phyloP scores from a whole-genome alignment of 2,888 invertebrate species.

The Archips xylosteana region DNA sequence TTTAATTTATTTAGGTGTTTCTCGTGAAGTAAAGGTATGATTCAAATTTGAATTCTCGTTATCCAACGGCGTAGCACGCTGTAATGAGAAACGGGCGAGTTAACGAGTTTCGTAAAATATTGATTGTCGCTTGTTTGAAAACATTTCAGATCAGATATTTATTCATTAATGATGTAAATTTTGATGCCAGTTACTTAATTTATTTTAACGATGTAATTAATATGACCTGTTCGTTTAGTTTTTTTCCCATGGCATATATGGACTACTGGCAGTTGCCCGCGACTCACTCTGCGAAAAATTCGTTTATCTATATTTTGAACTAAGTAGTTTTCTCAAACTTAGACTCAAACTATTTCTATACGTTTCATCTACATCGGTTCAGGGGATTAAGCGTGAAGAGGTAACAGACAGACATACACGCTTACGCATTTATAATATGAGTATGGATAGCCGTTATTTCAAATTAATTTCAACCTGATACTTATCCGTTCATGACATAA shows the following conservation, averaged over 20 bases:
- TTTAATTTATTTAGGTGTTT: neutral
- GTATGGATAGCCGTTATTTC: too few relatives aligned
- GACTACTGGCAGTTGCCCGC: too few relatives aligned
- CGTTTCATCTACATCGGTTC: too few relatives aligned
- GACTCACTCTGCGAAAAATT: too few relatives aligned
- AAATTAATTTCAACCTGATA: too few relatives aligned
- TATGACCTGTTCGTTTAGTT: neutral
- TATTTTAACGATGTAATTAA: conserved; percentile 12
- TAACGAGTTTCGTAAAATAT: conserved; percentile 38
- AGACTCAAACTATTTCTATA: too few relatives aligned
- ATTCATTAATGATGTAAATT: conserved; percentile 24
- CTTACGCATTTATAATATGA: too few relatives aligned
- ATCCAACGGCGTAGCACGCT: conserved; percentile 5
- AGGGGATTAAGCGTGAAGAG: too few relatives aligned
- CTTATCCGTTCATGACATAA: too few relatives aligned
- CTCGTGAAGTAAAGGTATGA: conserved; percentile 6
- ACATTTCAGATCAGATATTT: conserved; percentile 12
- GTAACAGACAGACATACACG: too few relatives aligned
- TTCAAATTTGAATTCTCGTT: conserved; percentile 23
- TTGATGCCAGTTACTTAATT: conserved; percentile 11
- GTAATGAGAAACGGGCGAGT: conserved; percentile 30
- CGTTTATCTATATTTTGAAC: too few relatives aligned
- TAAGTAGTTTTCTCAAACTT: too few relatives aligned
- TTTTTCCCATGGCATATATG: neutral
- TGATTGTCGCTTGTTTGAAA: conserved; percentile 28